These are phyloP conservation scores for Crax fasciolata DNA, from an alignment of 2,797 vertebrate species.

Conservation along the genomic window DNA sequence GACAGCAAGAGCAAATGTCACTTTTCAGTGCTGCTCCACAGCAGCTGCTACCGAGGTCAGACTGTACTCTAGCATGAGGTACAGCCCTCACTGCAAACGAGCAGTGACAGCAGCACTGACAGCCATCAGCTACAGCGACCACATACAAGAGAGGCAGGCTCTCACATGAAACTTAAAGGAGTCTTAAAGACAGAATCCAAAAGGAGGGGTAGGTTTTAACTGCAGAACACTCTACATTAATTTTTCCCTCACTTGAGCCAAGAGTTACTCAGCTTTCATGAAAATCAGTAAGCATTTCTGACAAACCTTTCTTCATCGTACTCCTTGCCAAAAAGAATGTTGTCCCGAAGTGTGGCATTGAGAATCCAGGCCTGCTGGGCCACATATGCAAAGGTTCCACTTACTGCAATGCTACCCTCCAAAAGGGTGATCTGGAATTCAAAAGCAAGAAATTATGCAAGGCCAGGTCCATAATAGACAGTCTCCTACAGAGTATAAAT, in stretches of 20 bases:
- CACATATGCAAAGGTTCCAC: conserved; percentile 91
- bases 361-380: conserved; percentile 96
- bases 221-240: not conserved
- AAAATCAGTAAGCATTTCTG: not conserved
- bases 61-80: not conserved
- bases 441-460: not conserved
- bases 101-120: not conserved
- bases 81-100: not conserved
- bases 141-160: not conserved
- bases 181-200: not conserved
- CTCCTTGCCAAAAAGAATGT: conserved; percentile 93
- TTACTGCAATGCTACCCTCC: conserved; percentile 89
- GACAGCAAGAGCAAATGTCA: not conserved
- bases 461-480: not conserved
- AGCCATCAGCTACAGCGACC: not conserved
- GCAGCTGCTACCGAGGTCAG: not conserved
- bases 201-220: not conserved
- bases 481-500: not conserved
- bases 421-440: conserved; percentile 89
- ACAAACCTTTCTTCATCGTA: conserved; percentile 92
- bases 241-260: not conserved
- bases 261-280: not conserved
- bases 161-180: not conserved
- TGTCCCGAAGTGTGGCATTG: conserved; percentile 91
- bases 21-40: not conserved